Evolutionary conservation across 1,140 invertebrate genomes (phyloP).

Genomic region (Dolichoris vasculosae): DNA sequence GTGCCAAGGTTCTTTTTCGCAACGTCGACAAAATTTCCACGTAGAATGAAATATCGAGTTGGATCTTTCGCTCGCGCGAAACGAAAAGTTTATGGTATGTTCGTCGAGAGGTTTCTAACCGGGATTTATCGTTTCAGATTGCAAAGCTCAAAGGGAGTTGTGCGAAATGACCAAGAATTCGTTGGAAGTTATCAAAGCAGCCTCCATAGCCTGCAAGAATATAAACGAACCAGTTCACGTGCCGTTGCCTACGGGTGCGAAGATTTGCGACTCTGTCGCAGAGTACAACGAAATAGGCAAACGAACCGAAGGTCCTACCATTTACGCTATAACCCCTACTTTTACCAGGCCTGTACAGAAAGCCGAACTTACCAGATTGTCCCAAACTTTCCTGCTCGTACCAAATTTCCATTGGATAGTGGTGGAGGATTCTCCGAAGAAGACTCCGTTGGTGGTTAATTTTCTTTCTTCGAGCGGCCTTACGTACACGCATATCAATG

Average conservation of each 20-base stretch:
- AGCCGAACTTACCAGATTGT: slow-evolving; percentile 93
- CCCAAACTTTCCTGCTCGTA: slow-evolving; percentile 91
- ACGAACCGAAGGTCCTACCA: slow-evolving; percentile 70
- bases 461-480: slow-evolving; percentile 85
- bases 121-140: slow-evolving; percentile 38
- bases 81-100: not conserved
- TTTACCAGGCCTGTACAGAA: slow-evolving; percentile 93
- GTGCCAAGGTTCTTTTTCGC: too few relatives aligned
- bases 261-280: slow-evolving; percentile 38
- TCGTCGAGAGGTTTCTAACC: not conserved
- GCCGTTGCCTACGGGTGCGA: slow-evolving; percentile 44
- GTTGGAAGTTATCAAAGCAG: slow-evolving; percentile 44
- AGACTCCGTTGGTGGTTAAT: slow-evolving; percentile 85
- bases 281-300: slow-evolving; percentile 51
- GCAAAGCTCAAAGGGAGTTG: slow-evolving; percentile 48
- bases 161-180: slow-evolving; percentile 50
- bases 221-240: slow-evolving; percentile 49
- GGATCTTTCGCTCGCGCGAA: too few relatives aligned
- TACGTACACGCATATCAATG: slow-evolving; percentile 84
- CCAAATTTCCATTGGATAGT: slow-evolving; percentile 97
- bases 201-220: slow-evolving; percentile 46
- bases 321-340: slow-evolving; percentile 96
- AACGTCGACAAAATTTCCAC: too few relatives aligned
- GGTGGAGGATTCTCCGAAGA: slow-evolving; percentile 89
- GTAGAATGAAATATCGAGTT: too few relatives aligned